Base-by-base conservation (phyloP, 1,140 invertebrate genomes). In the Phymorhynchus buccinoides region DNA sequence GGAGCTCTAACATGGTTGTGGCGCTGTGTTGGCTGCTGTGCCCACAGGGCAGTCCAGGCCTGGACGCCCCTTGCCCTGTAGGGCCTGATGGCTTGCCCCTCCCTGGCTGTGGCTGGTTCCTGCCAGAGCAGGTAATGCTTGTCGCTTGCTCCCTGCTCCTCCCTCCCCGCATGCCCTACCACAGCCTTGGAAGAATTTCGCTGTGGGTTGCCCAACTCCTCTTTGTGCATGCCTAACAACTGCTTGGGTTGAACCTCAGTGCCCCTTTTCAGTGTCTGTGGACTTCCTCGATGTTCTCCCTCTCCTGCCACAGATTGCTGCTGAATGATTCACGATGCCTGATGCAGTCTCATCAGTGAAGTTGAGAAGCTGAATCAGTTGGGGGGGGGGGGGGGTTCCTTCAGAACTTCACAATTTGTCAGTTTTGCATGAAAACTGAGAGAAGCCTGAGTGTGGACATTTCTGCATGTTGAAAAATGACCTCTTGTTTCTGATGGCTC, bases 31-130 rank as follows among this genome's bases (percentile, higher is more conserved):
- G 62, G 44, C 62, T 71, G 52, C 75, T 84, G 42, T 41, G 39
- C n/a, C 77, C 62, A 85, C 87, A 94, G 93, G 97, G 97, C 88
- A 97, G 98, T 87, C 98, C 98, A 27, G 98, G 98, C 85, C 94
- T 99, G 86, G 98, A 99, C 94, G 98, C 98, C 56, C 98, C 98
- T 1, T 99, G 98, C 95, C 98, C 98, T 83, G 94, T 98, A 78
- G 98, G 98, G 78, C 95, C 96, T 30, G 98, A 99, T 94, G 98
- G 98, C 85, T 94, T 99, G 89, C 98, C 98, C 84, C 93, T 99
- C 89, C 96, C 97, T 41, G 98, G 97, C 87, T 99, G 98, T 94
- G 97, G 97, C 42, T 85, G 84, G 84, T 42, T 80, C 62, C 56
- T 81, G 35, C 86, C 85, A 71, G 75, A 82, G 37, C 52, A 86